Conservation (phyloP, 2,888 invertebrate genomes). For the Pyrrhosoma nymphula region DNA sequence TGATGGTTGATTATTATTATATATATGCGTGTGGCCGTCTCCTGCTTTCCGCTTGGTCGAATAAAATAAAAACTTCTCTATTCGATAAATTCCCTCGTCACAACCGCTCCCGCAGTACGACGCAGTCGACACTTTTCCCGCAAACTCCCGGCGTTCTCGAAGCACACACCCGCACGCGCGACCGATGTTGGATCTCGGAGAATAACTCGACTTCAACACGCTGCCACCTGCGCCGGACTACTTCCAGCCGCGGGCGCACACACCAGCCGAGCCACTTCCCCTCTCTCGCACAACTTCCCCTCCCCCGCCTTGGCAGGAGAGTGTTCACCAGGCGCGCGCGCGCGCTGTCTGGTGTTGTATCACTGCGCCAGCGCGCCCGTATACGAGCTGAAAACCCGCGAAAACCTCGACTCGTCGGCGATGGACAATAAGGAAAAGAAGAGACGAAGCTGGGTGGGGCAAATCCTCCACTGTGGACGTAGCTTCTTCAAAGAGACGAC, state of each 20-base stretch:
- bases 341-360: not conserved
- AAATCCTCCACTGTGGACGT: not conserved
- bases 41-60: not conserved
- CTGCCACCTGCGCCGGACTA: constrained; percentile 32
- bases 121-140: not conserved
- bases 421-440: too few relatives aligned
- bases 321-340: not conserved
- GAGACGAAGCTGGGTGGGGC: not conserved
- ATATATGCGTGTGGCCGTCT: not conserved
- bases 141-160: not conserved
- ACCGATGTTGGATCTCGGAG: not conserved
- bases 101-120: not conserved
- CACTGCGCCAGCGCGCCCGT: constrained; percentile 12
- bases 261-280: not conserved
- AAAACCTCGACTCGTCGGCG: not conserved
- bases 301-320: not conserved
- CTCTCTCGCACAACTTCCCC: not conserved
- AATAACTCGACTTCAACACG: constrained; percentile 2
- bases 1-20: not conserved
- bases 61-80: not conserved
- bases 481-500: not conserved
- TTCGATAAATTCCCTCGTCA: not conserved
- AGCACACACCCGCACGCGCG: not conserved
- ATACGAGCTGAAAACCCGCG: not conserved
- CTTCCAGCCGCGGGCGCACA: not conserved